Evolutionary conservation across 2,113 vertebrate genomes (phyloP).

Genomic region (Canis aureus): DNA sequence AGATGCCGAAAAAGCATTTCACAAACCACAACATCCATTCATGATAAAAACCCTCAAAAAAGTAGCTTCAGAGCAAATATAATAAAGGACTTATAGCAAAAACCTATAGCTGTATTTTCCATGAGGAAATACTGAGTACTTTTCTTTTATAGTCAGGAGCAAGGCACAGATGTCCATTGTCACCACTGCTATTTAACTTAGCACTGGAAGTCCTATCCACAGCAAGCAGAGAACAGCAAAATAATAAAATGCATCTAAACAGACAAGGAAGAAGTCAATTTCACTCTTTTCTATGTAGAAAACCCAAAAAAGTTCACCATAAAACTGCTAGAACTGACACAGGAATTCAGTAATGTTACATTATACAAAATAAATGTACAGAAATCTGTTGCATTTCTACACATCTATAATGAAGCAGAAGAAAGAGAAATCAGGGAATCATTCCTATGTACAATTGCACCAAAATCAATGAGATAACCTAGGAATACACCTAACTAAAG

Average conservation of each 20-base stretch:
- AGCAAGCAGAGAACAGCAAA: neutral
- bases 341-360: neutral
- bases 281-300: neutral
- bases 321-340: neutral
- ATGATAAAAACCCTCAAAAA: neutral
- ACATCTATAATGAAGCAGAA: neutral
- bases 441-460: neutral
- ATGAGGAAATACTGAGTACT: neutral
- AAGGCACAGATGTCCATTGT: neutral
- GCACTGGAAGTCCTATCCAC: neutral
- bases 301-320: neutral
- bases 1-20: neutral
- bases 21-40: neutral
- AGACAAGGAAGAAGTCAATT: neutral
- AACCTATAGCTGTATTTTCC: neutral
- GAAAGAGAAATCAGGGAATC: neutral
- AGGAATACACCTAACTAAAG: neutral
- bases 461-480: neutral
- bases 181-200: neutral
- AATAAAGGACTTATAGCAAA: neutral
- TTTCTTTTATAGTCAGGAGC: neutral
- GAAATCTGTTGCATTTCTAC: neutral
- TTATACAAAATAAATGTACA: neutral
- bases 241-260: neutral
- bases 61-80: neutral